Base-by-base conservation (phyloP, 2,113 vertebrate genomes). In the Neodontobutis hainanensis region DNA sequence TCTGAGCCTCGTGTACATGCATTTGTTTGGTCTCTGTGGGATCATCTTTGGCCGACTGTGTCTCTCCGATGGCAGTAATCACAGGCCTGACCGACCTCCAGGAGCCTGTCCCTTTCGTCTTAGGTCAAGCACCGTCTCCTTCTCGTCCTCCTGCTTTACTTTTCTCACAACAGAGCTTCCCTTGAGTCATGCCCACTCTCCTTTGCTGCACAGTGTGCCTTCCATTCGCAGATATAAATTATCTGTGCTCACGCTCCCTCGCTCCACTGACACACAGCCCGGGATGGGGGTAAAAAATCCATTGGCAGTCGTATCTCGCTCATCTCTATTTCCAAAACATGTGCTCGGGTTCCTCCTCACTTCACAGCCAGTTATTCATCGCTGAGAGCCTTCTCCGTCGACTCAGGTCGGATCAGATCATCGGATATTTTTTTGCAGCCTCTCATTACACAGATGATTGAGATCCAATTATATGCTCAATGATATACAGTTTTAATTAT, bases 401-500 rank as follows among this genome's bases (percentile, higher is more conserved):
- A 27, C 19, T 27, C 19, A 36, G 42, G 42, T 43, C 42, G 2
- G 42, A 43, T 43, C 42, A 43, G 36, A 27, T 27, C 72, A 46
- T 53, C 2, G 12, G 47, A 59, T 72, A 47, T 69, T 68, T 63
- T 72, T 68, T 67, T 61, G 55, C 64, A 77, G 52, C 72, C 68
- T 86, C 86, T 86, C 68, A 87, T 88, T 90, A 87, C 79, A 88
- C 87, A 89, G 85, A 83, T 88, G 84, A 88, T 87, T 85, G 81
- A 82, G 75, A 86, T 85, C 77, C 77, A 88, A 88, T 89, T 87
- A 88, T 83, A 85, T 71, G 63, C 71, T 56, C 56, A 72, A 81
- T 71, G 66, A 83, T 78, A 82, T 87, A 77, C 73, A 75, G 61
- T 84, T 86, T 87, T 87, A 88, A 87, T 90, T 86, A 63, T 84